Evolutionary conservation across 2,113 vertebrate species (phyloP).

Genomic region (Camelus bactrianus): DNA sequence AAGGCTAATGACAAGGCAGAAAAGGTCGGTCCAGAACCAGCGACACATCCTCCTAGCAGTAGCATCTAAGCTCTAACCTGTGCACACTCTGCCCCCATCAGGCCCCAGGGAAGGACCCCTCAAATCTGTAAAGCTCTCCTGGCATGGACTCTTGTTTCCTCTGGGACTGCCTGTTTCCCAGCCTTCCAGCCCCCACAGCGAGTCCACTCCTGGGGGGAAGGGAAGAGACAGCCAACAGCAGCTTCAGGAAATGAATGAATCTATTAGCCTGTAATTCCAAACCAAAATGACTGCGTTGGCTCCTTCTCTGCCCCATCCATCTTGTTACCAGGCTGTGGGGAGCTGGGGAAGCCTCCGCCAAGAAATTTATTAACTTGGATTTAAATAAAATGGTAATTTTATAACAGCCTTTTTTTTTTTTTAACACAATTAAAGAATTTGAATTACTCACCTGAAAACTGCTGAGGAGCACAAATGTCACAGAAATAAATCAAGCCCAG

Average conservation of each 20-base stretch:
- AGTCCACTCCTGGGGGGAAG: slow-evolving; percentile 62
- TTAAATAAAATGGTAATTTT: slow-evolving; percentile 86
- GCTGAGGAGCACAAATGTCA: slow-evolving; percentile 82
- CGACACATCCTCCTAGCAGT: not conserved
- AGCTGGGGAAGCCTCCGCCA: slow-evolving; percentile 77
- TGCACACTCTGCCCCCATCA: not conserved
- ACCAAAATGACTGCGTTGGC: slow-evolving; percentile 84
- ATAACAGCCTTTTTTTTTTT: slow-evolving; percentile 81
- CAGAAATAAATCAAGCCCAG: slow-evolving; percentile 72
- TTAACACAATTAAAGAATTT: slow-evolving; percentile 84
- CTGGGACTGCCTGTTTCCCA: not conserved
- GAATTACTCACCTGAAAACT: slow-evolving; percentile 84
- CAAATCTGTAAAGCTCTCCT: not conserved
- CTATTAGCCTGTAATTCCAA: slow-evolving; percentile 87
- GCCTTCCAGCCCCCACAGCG: not conserved
- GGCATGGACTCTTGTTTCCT: not conserved
- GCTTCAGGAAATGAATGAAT: slow-evolving; percentile 88
- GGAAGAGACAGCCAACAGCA: slow-evolving; percentile 86
- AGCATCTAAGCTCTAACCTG: slow-evolving; percentile 1
- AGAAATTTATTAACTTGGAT: slow-evolving; percentile 83
- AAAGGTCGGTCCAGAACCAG: slow-evolving; percentile 63
- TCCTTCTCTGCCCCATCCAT: slow-evolving; percentile 83
- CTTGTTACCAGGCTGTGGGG: slow-evolving; percentile 83
- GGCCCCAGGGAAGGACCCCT: slow-evolving; percentile 20
- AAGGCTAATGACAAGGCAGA: slow-evolving; percentile 69